Evolutionary conservation across 2,113 vertebrate genomes (phyloP).

Genomic region (Cichladusa arquata): DNA sequence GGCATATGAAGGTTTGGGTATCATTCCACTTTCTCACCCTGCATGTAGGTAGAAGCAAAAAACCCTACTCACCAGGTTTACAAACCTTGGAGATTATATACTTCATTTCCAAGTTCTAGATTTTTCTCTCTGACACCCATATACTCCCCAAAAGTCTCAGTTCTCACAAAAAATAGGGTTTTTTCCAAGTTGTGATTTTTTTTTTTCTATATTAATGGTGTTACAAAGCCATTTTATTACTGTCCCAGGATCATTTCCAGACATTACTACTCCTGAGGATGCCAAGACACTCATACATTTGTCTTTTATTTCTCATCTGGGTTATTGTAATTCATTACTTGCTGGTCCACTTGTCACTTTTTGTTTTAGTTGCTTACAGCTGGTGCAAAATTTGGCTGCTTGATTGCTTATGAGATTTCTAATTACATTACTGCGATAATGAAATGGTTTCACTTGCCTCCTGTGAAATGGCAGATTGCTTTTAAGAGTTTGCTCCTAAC

Average conservation of each 20-base stretch:
- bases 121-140: slow-evolving; percentile 7
- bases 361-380: slow-evolving; percentile 52
- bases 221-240: slow-evolving; percentile 57
- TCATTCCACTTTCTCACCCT: slow-evolving; percentile 8
- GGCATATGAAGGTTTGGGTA: slow-evolving; percentile 1
- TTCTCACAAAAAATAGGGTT: slow-evolving; percentile 7
- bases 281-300: slow-evolving; percentile 4
- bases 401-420: slow-evolving; percentile 59
- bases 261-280: slow-evolving; percentile 35
- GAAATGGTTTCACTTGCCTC: slow-evolving; percentile 18
- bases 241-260: slow-evolving; percentile 48
- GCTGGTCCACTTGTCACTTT: slow-evolving; percentile 63
- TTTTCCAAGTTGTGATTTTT: slow-evolving; percentile 31
- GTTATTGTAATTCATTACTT: slow-evolving; percentile 67
- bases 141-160: background rate
- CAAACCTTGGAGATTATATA: background rate
- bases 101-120: slow-evolving; percentile 17
- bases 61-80: background rate
- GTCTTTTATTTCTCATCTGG: slow-evolving; percentile 58
- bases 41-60: background rate
- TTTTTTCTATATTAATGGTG: slow-evolving; percentile 50
- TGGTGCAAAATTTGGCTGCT: slow-evolving; percentile 35
- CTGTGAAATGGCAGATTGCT: slow-evolving; percentile 9
- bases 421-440: slow-evolving; percentile 54
- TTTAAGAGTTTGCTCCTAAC: slow-evolving; percentile 37